Percentiles rank a stretch among this genome's conserved stretches.
Evolutionary conservation across 2,797 vertebrate species (phyloP).

Genomic region (Distichodus sexfasciatus): DNA sequence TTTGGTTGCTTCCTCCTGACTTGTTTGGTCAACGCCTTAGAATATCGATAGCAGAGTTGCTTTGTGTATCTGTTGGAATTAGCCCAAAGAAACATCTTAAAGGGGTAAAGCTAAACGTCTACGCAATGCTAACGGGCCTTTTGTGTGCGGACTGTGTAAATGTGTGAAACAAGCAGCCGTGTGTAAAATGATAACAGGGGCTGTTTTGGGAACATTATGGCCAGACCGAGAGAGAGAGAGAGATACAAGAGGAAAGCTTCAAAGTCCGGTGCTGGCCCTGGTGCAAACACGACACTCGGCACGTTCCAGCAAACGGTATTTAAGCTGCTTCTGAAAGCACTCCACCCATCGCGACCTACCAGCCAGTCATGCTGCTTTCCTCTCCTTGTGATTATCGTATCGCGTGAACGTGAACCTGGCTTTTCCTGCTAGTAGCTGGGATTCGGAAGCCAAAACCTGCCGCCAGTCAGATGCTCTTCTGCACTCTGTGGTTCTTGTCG

Average conservation of each 20-base stretch:
- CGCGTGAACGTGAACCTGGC: constrained; percentile 42
- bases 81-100: neutral
- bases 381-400: constrained; percentile 39
- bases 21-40: constrained; percentile 45
- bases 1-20: too few species aligned
- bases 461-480: constrained; percentile 33
- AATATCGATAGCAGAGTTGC: constrained; percentile 34
- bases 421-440: constrained; percentile 16
- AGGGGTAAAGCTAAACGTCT: constrained; percentile 21
- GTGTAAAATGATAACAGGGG: constrained; percentile 34
- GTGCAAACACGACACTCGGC: neutral
- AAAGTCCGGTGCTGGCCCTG: neutral
- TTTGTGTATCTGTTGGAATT: constrained; percentile 29
- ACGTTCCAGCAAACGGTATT: constrained; percentile 56
- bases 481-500: constrained; percentile 39
- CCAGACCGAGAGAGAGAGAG: neutral
- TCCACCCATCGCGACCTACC: constrained; percentile 49
- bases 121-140: constrained; percentile 45
- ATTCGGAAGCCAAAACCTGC: constrained; percentile 26
- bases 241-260: neutral
- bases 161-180: constrained; percentile 43
- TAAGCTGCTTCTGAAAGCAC: constrained; percentile 64
- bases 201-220: constrained; percentile 5
- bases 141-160: constrained; percentile 38
- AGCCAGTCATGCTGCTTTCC: constrained; percentile 51